Evolutionary conservation across 1,140 invertebrate species (phyloP).

Genomic region (Pseudomyrmex flavicornis): DNA sequence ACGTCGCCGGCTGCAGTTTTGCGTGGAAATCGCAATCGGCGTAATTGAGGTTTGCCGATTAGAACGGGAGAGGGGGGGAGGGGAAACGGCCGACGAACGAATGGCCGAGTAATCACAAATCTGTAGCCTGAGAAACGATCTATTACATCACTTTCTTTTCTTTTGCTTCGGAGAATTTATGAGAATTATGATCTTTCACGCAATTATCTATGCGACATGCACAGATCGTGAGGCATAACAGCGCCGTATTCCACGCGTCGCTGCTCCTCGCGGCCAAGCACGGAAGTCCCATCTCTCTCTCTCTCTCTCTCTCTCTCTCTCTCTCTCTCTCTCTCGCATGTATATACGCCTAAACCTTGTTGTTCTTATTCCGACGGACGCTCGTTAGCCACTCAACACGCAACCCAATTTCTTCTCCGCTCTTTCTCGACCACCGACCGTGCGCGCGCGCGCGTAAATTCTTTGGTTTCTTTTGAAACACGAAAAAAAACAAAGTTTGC

Average conservation of each 20-base stretch:
- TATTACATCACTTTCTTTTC: not conserved
- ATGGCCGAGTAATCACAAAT: not conserved
- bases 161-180: conserved; percentile 10
- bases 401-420: conserved; percentile 52
- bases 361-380: conserved; percentile 48
- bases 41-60: conserved; percentile 3
- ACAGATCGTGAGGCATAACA: conserved; percentile 47
- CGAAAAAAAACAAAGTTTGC: not conserved
- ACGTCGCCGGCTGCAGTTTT: not conserved
- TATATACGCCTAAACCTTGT: conserved; percentile 46
- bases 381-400: conserved; percentile 62
- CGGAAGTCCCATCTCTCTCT: conserved; percentile 43
- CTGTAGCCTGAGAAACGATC: not conserved
- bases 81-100: not conserved
- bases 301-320: not conserved
- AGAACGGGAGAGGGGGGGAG: too few relatives aligned
- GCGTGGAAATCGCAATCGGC: not conserved
- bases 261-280: conserved; percentile 28
- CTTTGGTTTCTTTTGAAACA: not conserved
- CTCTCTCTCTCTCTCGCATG: not conserved
- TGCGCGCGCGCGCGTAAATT: not conserved
- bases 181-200: conserved; percentile 37
- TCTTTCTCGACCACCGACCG: conserved; percentile 26
- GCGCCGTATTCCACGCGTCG: conserved; percentile 48
- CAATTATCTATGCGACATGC: conserved; percentile 27